phyloP scores from a whole-genome alignment of 2,797 vertebrate genomes.

The Peromyscus nudipes region DNA sequence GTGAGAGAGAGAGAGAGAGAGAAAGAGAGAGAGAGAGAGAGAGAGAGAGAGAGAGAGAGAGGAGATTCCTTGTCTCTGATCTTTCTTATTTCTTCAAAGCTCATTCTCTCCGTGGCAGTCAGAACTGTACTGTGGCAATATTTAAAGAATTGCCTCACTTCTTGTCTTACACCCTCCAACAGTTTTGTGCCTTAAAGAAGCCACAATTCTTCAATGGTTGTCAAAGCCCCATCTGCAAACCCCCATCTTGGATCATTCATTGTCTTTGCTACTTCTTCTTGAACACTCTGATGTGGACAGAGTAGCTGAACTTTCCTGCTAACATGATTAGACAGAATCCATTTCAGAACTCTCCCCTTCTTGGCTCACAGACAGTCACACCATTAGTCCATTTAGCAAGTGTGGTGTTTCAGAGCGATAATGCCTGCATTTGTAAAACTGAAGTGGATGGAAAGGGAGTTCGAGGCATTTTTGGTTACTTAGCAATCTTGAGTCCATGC shows the following conservation, averaged over 20 bases:
- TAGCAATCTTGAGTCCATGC: neutral
- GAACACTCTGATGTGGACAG: no score
- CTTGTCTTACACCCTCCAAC: neutral
- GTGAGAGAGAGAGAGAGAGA: no score
- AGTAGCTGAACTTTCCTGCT: neutral
- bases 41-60: neutral
- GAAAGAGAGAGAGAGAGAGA: neutral
- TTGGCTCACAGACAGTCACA: neutral
- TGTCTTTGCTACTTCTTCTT: neutral
- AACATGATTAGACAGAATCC: neutral
- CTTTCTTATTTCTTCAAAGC: neutral
- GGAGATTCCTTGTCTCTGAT: no score
- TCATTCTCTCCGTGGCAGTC: neutral
- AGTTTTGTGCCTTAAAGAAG: neutral
- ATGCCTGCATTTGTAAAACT: neutral
- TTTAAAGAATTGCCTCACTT: neutral
- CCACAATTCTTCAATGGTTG: neutral
- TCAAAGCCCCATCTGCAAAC: neutral
- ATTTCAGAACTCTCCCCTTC: neutral
- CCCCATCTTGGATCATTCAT: neutral
- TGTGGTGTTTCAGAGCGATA: neutral
- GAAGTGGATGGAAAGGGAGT: neutral
- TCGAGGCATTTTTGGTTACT: neutral
- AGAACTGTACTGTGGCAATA: neutral
- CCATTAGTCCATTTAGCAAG: neutral